Evolutionary conservation across 2,797 vertebrate genomes (phyloP).

Genomic region (Sebastes kiyomatsui): DNA sequence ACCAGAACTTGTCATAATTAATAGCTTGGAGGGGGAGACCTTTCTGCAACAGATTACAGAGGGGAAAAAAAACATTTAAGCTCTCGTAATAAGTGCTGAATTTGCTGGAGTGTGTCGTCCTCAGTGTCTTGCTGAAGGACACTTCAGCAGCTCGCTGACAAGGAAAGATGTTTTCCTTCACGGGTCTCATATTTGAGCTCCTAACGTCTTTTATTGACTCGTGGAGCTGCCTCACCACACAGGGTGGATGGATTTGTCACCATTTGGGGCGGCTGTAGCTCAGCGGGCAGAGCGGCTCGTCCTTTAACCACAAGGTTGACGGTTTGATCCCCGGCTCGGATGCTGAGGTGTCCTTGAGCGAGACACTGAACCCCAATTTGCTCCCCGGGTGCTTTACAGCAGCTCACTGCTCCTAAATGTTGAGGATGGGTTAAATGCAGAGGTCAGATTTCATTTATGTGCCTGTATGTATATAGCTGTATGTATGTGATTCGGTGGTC

Average conservation of each 20-base stretch:
- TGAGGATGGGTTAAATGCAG: too few relatives aligned
- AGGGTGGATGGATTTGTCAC: neutral
- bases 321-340: neutral
- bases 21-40: conserved; percentile 5
- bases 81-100: neutral
- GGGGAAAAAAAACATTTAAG: neutral
- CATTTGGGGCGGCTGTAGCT: neutral
- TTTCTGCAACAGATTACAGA: neutral
- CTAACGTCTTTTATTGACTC: conserved; percentile 9
- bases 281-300: neutral
- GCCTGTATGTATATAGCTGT: too few relatives aligned
- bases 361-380: neutral
- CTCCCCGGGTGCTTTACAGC: too few relatives aligned
- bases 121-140: conserved; percentile 22
- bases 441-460: too few relatives aligned
- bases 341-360: neutral
- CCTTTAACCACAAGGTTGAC: neutral
- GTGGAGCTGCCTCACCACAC: neutral
- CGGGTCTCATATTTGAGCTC: conserved; percentile 6
- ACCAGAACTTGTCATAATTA: conserved; percentile 14
- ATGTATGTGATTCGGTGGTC: too few relatives aligned
- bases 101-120: neutral
- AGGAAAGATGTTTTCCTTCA: neutral
- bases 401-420: too few relatives aligned
- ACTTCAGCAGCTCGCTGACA: neutral